These are phyloP conservation scores for Acanthaster planci DNA, from an alignment of 35 echinoderm and acorn worm genomes.

Conservation along the genomic window DNA sequence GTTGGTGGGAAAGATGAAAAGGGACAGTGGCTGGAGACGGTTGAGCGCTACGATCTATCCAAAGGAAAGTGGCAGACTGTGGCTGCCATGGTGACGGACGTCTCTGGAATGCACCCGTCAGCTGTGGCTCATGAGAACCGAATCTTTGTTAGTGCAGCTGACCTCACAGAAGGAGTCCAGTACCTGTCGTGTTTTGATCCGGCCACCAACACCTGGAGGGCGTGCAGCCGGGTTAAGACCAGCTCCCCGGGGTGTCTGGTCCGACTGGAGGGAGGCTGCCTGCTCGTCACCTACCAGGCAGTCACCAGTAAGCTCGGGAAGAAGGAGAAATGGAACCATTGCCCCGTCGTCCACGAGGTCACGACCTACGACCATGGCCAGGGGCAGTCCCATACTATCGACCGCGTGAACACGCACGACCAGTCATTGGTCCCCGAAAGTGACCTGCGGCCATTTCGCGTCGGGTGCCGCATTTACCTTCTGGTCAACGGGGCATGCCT, in stretches of 20 bases:
- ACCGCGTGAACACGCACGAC: neutral
- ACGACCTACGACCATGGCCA: neutral
- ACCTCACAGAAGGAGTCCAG: neutral
- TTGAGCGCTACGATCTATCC: conserved; percentile 39
- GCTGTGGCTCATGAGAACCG: conserved; percentile 16
- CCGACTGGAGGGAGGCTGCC: neutral
- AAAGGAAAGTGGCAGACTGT: conserved; percentile 48
- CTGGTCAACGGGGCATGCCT: conserved; percentile 31
- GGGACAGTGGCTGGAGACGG: neutral
- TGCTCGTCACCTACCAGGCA: conserved; percentile 14
- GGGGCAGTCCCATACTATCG: neutral
- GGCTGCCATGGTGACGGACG: conserved; percentile 3
- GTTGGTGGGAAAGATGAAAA: conserved; percentile 45
- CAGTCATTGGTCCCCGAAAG: conserved; percentile 41
- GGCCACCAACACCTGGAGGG: conserved; percentile 2
- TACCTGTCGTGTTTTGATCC: conserved; percentile 9
- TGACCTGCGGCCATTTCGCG: conserved; percentile 35
- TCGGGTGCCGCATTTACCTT: conserved; percentile 26
- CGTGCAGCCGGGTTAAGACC: neutral
- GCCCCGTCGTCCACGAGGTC: conserved; percentile 20
- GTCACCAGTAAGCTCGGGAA: conserved; percentile 3
- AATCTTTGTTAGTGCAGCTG: conserved; percentile 13
- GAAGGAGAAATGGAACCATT: conserved; percentile 7
- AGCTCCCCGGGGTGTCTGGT: neutral
- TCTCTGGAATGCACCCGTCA: conserved; percentile 1